Percentiles rank a stretch among this genome's conserved stretches.
phyloP scores from a whole-genome alignment of 2,113 vertebrate genomes.

The Hyaena hyaena region DNA sequence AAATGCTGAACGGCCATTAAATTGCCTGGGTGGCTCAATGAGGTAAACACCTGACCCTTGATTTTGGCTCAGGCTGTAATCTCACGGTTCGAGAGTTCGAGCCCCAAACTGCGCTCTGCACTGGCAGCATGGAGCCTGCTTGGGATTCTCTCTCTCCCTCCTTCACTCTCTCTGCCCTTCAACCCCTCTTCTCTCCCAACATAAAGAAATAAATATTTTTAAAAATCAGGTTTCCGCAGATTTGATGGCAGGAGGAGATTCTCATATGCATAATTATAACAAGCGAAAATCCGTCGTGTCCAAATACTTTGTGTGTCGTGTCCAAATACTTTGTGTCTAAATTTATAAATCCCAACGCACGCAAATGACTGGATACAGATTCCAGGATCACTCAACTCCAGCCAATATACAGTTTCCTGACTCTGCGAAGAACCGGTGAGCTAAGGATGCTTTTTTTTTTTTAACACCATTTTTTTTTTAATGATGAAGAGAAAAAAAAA shows the following conservation, averaged over 20 bases:
- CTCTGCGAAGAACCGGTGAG: neutral
- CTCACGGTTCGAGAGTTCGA: too few species aligned
- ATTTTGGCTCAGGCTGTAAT: too few species aligned
- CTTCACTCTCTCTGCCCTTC: too few species aligned
- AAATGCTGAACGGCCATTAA: neutral
- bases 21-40: neutral
- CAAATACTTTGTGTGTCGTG: neutral
- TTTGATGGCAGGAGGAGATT: neutral
- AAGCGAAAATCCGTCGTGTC: neutral
- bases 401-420: neutral
- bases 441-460: neutral
- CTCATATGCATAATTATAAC: neutral
- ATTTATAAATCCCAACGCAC: accelerated
- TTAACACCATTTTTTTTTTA: neutral
- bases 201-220: too few species aligned
- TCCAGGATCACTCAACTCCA: accelerated
- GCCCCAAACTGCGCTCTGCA: accelerated
- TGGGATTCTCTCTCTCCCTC: too few species aligned
- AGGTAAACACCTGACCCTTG: too few species aligned
- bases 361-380: too few species aligned
- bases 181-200: too few species aligned
- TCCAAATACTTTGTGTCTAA: too few species aligned
- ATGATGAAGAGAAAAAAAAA: neutral
- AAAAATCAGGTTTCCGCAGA: neutral
- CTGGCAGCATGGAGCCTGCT: too few species aligned